Evolutionary conservation across 2,797 vertebrate species (phyloP).

Genomic region (Lutjanus argentimaculatus): DNA sequence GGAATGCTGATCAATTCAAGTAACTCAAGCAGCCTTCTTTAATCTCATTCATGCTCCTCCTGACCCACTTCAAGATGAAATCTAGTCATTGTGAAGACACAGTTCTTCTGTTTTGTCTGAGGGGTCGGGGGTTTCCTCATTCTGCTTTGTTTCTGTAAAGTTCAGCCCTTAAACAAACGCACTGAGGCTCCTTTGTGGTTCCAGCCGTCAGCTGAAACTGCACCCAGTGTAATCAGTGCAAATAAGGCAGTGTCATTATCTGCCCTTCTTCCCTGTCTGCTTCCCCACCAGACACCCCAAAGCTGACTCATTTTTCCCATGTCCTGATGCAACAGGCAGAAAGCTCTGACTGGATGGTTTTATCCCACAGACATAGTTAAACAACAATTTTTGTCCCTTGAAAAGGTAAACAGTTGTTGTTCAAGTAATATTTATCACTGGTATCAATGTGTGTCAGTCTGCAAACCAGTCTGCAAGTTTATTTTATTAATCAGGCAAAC

Average conservation of each 20-base stretch:
- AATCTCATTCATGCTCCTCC: slow-evolving; percentile 48
- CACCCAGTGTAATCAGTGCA: slow-evolving; percentile 37
- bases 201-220: slow-evolving; percentile 47
- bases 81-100: slow-evolving; percentile 14
- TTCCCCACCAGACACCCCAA: slow-evolving; percentile 11
- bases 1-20: slow-evolving; percentile 53
- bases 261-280: slow-evolving; percentile 12
- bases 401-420: background rate
- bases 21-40: slow-evolving; percentile 30
- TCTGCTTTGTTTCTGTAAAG: slow-evolving; percentile 46
- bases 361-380: slow-evolving; percentile 7
- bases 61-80: slow-evolving; percentile 50
- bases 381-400: background rate
- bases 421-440: background rate
- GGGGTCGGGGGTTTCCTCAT: slow-evolving; percentile 46
- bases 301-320: slow-evolving; percentile 57
- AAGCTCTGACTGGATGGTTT: slow-evolving; percentile 49
- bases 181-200: slow-evolving; percentile 60
- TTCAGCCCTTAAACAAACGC: slow-evolving; percentile 56
- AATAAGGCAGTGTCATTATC: slow-evolving; percentile 55
- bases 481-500: too few species aligned
- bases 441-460: too few species aligned
- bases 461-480: background rate
- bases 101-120: slow-evolving; percentile 50
- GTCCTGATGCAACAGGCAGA: slow-evolving; percentile 56